Base-by-base conservation (phyloP, 2,888 invertebrate genomes). In the Mythimna loreyi region DNA sequence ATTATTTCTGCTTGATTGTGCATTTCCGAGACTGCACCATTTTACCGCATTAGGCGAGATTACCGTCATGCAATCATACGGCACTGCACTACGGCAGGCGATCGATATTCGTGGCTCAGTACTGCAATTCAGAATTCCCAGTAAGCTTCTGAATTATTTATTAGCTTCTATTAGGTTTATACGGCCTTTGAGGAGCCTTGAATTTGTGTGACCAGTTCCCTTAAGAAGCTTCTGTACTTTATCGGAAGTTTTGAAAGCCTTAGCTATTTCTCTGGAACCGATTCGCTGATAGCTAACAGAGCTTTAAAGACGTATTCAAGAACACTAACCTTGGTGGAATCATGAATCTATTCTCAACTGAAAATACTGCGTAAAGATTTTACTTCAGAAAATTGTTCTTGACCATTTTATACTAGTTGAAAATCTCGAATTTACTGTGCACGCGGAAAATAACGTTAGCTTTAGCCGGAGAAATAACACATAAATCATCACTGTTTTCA, bases 31-130 rank as follows among this genome's bases (percentile, higher is more conserved):
- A 57, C 62, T 66, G 71, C 77, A 80, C 62, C 33, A 76, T 80
- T 78, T 76, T 67, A 61, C 77, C 60, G 78, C 77, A 78, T 59
- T 57, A 61, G 56, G 23, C 40, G 52, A 70, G 50, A 75, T 62
- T 80, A 75, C 40, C 63, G 77, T 62, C 78, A 78, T 78, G 64
- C 77, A 72, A 67, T 56, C 13, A 21, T 63, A 67, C 56, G 55
- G 66, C 64, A 75, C 40, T 68, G 66, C 67, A 75, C 28, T 68
- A 70, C 62, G 50, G 60, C 55, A 75, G 53, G 16, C 63, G 61
- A 76, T 78, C 81, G 78, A 78, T 76, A 43, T 25, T 9, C 36
- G 66, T 59, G 36, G 43, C 55, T 61, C 60, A 45, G 25, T 52
- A 55, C 53, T 58, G 76, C 57, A 67, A 61, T 80, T 62, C 33